Conservation (phyloP, 2,888 invertebrate species). For the Trachelus tabidus region DNA sequence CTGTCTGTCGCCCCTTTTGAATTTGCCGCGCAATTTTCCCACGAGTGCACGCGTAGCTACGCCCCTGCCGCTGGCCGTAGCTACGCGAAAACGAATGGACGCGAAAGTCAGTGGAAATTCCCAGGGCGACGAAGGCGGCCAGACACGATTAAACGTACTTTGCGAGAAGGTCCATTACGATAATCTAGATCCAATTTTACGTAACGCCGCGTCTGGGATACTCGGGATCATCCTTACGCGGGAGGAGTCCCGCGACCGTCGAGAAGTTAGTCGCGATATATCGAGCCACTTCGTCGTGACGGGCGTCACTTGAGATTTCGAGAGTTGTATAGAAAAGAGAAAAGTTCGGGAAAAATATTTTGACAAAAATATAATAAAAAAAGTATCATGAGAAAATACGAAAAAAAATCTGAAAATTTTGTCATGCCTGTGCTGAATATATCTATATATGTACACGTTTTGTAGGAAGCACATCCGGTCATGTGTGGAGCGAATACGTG, state of each 20-base stretch:
- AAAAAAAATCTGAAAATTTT: conserved; percentile 19
- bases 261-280: neutral
- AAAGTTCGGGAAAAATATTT: too few relatives aligned
- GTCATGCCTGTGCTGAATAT: neutral
- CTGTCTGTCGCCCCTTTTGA: neutral
- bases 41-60: too few relatives aligned
- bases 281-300: too few relatives aligned
- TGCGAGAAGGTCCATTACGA: conserved; percentile 17
- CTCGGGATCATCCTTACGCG: neutral
- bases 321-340: too few relatives aligned
- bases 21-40: neutral
- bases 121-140: neutral
- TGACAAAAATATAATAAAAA: too few relatives aligned
- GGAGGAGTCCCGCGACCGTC: neutral
- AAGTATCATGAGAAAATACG: too few relatives aligned
- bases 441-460: neutral
- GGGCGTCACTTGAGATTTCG: too few relatives aligned
- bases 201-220: conserved; percentile 1
- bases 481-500: conserved; percentile 18
- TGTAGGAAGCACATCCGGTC: conserved; percentile 14
- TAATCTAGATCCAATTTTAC: conserved; percentile 19
- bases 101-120: neutral
- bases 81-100: neutral
- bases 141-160: conserved; percentile 13
- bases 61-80: too few relatives aligned